phyloP scores from a whole-genome alignment of 2,797 vertebrate genomes.

The Thalassophryne amazonica region DNA sequence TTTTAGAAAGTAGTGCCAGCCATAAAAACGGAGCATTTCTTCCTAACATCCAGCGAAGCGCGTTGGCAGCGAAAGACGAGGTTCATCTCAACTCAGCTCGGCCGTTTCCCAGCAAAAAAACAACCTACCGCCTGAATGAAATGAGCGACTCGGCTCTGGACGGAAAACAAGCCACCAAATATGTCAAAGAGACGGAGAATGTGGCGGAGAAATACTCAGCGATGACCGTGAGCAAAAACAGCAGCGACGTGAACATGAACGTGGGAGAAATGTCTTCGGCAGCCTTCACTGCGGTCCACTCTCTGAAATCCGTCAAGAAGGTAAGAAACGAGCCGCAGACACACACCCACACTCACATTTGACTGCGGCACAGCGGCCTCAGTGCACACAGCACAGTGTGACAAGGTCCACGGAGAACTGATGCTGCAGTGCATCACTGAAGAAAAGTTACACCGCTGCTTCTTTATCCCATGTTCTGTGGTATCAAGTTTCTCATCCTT shows the following conservation, averaged over 20 bases:
- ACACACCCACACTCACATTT: constrained; percentile 41
- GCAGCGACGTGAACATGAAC: constrained; percentile 79
- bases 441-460: no score
- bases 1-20: constrained; percentile 8
- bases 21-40: no score
- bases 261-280: constrained; percentile 78
- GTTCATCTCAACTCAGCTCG: constrained; percentile 6
- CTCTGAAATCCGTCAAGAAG: constrained; percentile 83
- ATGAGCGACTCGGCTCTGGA: constrained; percentile 79
- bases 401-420: constrained; percentile 7
- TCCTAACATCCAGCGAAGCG: constrained; percentile 1
- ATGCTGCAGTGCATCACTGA: no score
- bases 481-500: no score
- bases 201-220: constrained; percentile 84
- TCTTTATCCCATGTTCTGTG: no score
- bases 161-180: constrained; percentile 82
- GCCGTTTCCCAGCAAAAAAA: neutral
- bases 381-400: no score
- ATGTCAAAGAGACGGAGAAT: constrained; percentile 86
- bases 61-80: constrained; percentile 5
- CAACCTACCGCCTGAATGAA: constrained; percentile 42
- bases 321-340: constrained; percentile 64
- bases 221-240: constrained; percentile 80
- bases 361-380: no score
- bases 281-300: constrained; percentile 80